Evolutionary conservation across 1,140 invertebrate genomes (phyloP).

Genomic region (Calycopis cecrops): DNA sequence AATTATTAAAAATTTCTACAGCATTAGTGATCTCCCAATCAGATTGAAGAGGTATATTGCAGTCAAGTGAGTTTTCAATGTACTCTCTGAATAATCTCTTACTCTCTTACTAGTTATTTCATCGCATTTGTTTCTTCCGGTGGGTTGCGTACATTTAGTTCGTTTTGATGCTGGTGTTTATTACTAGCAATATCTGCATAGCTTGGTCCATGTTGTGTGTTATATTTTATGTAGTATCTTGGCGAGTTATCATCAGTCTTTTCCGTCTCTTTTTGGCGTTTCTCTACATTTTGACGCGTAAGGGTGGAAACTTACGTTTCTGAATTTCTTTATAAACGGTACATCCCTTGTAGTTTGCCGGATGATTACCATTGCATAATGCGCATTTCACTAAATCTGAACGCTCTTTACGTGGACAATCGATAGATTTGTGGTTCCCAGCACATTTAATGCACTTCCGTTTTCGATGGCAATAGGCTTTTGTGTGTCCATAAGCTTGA

Average conservation of each 20-base stretch:
- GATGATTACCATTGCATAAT: constrained; percentile 18
- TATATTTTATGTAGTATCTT: no score
- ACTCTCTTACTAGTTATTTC: not conserved
- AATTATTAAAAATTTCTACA: constrained; percentile 23
- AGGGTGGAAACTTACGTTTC: not conserved
- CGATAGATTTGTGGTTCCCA: constrained; percentile 25
- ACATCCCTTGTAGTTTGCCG: constrained; percentile 20
- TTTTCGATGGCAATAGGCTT: constrained; percentile 30
- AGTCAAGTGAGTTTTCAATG: constrained; percentile 13
- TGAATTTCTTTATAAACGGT: not conserved
- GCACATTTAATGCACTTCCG: constrained; percentile 47
- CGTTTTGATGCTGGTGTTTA: no score
- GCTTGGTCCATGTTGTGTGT: no score
- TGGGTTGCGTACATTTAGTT: no score
- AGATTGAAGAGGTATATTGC: constrained; percentile 22
- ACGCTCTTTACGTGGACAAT: constrained; percentile 20
- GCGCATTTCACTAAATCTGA: constrained; percentile 18
- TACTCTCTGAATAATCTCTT: constrained; percentile 9
- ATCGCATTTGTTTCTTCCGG: not conserved
- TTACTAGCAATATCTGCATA: no score
- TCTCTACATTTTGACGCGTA: no score
- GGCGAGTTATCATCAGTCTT: no score
- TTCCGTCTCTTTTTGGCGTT: no score
- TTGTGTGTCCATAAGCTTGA: constrained; percentile 47
- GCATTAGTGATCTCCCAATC: constrained; percentile 24